A percentile compares a stretch with the other conserved stretches of the same genome.
phyloP scores from a whole-genome alignment of 2,113 vertebrate genomes.

The Ptyas mucosa region DNA sequence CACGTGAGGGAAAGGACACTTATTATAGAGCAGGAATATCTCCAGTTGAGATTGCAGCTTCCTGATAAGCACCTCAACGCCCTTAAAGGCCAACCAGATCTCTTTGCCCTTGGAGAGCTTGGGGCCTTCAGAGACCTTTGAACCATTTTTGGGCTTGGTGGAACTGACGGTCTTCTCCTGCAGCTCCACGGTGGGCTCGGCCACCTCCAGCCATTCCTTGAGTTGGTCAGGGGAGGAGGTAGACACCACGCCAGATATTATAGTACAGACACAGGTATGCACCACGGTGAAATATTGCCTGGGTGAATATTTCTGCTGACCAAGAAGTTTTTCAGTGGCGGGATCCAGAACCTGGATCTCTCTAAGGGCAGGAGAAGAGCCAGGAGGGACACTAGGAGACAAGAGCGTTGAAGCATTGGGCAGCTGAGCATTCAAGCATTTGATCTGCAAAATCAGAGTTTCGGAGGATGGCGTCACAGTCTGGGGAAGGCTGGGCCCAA shows the following conservation, averaged over 20 bases:
- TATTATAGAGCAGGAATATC: slow-evolving; percentile 69
- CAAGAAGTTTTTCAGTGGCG: not conserved
- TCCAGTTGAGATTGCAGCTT: slow-evolving; percentile 75
- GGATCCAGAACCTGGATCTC: not conserved
- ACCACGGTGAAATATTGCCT: slow-evolving; percentile 76
- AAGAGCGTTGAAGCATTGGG: slow-evolving; percentile 24
- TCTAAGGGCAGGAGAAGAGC: fast-evolving
- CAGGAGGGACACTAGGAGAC: not conserved
- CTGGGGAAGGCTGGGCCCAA: not conserved
- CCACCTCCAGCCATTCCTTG: slow-evolving; percentile 62
- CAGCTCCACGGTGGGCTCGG: slow-evolving; percentile 47
- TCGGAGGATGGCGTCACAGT: not conserved
- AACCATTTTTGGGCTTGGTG: slow-evolving; percentile 64
- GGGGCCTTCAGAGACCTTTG: slow-evolving; percentile 55
- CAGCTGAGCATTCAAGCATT: slow-evolving; percentile 57
- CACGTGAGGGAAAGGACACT: slow-evolving; percentile 89
- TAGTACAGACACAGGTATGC: slow-evolving; percentile 76
- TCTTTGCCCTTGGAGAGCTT: slow-evolving; percentile 62
- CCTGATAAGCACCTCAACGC: slow-evolving; percentile 62
- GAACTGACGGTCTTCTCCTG: slow-evolving; percentile 49
- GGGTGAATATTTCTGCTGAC: not conserved
- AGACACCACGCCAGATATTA: slow-evolving; percentile 71
- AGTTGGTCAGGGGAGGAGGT: slow-evolving; percentile 67
- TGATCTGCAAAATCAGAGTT: slow-evolving; percentile 59
- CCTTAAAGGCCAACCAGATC: slow-evolving; percentile 78